Evolutionary conservation across 2,113 vertebrate genomes (phyloP).

Genomic region (Arenaria interpres): DNA sequence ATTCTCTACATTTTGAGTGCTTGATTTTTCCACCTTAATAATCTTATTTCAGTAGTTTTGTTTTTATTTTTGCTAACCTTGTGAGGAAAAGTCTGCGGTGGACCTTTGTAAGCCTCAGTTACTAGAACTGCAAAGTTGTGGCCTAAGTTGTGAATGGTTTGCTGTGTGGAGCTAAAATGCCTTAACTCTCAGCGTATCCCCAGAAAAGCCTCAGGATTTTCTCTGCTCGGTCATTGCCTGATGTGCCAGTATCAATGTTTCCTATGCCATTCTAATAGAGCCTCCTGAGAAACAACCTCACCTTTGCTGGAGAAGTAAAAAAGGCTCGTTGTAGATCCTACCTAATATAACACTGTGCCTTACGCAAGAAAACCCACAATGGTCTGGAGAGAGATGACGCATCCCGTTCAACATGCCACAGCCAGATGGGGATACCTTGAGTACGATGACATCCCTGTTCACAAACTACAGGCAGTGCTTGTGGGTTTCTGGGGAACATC

Average conservation of each 20-base stretch:
- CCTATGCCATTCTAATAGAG: neutral
- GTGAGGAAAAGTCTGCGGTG: neutral
- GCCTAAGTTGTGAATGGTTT: slow-evolving; percentile 24
- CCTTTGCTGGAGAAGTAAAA: slow-evolving; percentile 26
- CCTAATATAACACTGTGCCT: neutral
- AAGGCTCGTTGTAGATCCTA: neutral
- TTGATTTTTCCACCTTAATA: slow-evolving; percentile 11
- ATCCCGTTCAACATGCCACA: neutral
- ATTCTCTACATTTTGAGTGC: neutral
- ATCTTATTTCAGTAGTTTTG: neutral
- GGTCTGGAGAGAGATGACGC: neutral
- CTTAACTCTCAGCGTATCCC: neutral
- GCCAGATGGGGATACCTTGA: neutral
- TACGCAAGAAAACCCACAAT: neutral
- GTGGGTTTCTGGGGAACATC: neutral
- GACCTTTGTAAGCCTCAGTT: slow-evolving; percentile 1
- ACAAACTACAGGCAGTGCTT: neutral
- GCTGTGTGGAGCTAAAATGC: slow-evolving; percentile 18
- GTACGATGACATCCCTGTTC: neutral
- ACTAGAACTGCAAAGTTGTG: slow-evolving; percentile 18
- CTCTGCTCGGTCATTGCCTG: neutral
- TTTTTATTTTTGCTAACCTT: slow-evolving; percentile 3
- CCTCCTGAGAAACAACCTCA: slow-evolving; percentile 14
- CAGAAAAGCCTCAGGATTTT: slow-evolving; percentile 12
- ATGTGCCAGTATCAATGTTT: slow-evolving; percentile 15